Base-by-base conservation (phyloP, 2,113 vertebrate species). In the Actenoides hombroni region DNA sequence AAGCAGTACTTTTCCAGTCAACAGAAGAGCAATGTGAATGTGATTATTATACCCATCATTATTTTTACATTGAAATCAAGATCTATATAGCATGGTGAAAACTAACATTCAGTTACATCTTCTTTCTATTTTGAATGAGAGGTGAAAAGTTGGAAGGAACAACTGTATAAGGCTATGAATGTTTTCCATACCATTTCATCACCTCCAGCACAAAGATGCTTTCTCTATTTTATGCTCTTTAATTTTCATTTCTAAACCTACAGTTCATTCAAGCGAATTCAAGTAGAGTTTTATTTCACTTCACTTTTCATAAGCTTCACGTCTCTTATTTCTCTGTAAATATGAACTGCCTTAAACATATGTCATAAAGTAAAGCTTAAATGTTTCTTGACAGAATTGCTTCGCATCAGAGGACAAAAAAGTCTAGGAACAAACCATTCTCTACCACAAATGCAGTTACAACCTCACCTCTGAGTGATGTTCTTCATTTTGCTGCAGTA, bases 401-500 rank as follows among this genome's bases (percentile, higher is more conserved):
- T 95, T 93, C 39, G 0, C 73, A 86, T 90, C 79, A 67, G 18
- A 40, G 70, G 48, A 91, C 26, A 53, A 59, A 90, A 85, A 85
- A 85, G 94, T 26, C 65, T 56, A 40, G 46, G 64, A 94, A 74
- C 12, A 48, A 78, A 63, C 49, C 48, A 81, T 76, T 74, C 49
- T 63, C n/a, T 83, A 69, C 35, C 83, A 79, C n/a, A 82, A 95
- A 94, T 89, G 69, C 31, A 54, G 85, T 88, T 85, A 78, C 8
- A 3, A 83, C 71, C 95, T 96, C 97, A 99, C 99, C 99, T 99
- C 99, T 19, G 99, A 98, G 88, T 99, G 99, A 97, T 99, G 99
- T 63, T 99, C 99, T 39, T 99, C 99, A 46, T 99, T 99, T 97
- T 99, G 99, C 97, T 99, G 99, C 69, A 99, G 97, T 63, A 99